A percentile compares a stretch with the other conserved stretches of the same genome.
These are phyloP conservation scores for Zaprionus kolodkinae DNA, from an alignment of 1,140 invertebrate species.

Conservation along the genomic window DNA sequence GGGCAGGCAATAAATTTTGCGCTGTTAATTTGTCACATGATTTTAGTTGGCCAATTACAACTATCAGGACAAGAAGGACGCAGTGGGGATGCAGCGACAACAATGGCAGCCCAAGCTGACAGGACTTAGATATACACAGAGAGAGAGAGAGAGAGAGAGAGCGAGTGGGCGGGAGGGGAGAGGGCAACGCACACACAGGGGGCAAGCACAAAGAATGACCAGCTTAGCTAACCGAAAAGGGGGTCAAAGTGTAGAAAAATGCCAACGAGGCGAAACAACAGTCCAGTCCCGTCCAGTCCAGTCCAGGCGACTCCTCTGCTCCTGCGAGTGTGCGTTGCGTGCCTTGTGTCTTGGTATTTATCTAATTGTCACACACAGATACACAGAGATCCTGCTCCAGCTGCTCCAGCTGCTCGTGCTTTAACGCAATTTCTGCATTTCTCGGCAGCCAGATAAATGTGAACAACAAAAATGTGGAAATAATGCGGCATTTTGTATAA, in stretches of 20 bases:
- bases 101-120: slow-evolving; percentile 55
- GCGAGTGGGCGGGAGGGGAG: too few relatives aligned
- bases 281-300: background rate
- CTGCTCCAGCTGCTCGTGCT: slow-evolving; percentile 35
- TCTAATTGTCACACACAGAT: slow-evolving; percentile 69
- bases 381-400: slow-evolving; percentile 27
- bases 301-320: background rate
- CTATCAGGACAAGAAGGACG: slow-evolving; percentile 77
- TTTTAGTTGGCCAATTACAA: slow-evolving; percentile 83
- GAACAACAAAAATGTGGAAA: slow-evolving; percentile 64
- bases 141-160: background rate
- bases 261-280: slow-evolving; percentile 65
- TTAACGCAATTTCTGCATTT: slow-evolving; percentile 65
- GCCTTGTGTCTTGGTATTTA: slow-evolving; percentile 76
- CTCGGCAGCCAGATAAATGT: slow-evolving; percentile 63
- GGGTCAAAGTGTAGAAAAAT: slow-evolving; percentile 75
- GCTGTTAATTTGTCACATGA: slow-evolving; percentile 83
- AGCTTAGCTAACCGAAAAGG: slow-evolving; percentile 65
- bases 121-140: slow-evolving; percentile 28
- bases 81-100: slow-evolving; percentile 49
- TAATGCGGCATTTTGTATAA: slow-evolving; percentile 70
- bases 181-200: slow-evolving; percentile 1
- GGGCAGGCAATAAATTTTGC: slow-evolving; percentile 81
- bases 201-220: slow-evolving; percentile 33
- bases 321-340: background rate